Conservation (phyloP, 1,140 invertebrate genomes). For the Anoplolepis gracilipes region DNA sequence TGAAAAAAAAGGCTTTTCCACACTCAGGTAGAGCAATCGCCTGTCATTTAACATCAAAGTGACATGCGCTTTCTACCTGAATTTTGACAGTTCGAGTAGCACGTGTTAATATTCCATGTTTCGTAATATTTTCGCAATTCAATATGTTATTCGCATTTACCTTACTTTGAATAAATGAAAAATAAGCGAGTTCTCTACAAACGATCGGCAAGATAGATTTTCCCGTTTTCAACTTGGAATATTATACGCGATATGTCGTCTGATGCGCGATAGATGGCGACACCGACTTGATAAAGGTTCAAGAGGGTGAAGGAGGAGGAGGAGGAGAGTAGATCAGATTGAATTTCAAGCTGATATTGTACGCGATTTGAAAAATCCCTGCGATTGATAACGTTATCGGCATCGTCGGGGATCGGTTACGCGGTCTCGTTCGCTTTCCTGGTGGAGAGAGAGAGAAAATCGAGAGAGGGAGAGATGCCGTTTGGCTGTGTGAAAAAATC, state of each 20-base stretch:
- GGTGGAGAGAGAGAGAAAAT: too few species aligned
- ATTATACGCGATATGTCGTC: neutral
- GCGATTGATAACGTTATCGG: constrained; percentile 47
- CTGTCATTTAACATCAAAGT: too few species aligned
- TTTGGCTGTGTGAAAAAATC: too few species aligned
- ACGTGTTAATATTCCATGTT: too few species aligned
- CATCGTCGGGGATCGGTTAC: neutral
- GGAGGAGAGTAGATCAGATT: neutral
- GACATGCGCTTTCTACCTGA: too few species aligned
- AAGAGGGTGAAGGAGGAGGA: neutral
- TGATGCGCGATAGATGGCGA: constrained; percentile 15
- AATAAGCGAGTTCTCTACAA: neutral
- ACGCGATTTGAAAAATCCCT: constrained; percentile 34
- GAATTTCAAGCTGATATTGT: neutral
- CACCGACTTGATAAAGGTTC: neutral
- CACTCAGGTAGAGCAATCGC: too few species aligned
- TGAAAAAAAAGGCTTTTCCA: too few species aligned
- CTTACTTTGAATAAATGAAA: neutral
- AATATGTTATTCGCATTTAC: neutral
- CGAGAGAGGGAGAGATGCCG: too few species aligned
- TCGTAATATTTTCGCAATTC: too few species aligned
- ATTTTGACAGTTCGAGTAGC: too few species aligned
- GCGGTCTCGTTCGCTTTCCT: neutral
- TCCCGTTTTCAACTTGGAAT: neutral
- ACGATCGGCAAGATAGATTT: constrained; percentile 40